Evolutionary conservation across 2,888 invertebrate genomes (phyloP), one percentile per base, ranked within the genome.

Genomic region (Drosophila colorata): DNA sequence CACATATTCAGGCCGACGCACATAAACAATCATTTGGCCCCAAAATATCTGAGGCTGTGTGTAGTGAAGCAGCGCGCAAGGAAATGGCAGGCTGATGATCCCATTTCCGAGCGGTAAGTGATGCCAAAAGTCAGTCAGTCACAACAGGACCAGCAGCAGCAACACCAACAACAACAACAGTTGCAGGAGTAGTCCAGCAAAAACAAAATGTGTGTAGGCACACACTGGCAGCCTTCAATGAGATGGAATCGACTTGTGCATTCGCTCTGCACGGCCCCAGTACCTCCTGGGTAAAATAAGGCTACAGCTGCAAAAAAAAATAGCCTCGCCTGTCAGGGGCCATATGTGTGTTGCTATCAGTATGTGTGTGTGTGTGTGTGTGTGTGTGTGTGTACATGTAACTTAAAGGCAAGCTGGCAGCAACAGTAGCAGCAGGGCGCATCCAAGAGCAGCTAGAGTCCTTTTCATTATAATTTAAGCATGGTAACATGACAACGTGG

Each of bases 91-190:
- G 90, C 90, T 90, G 90, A 90, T 90, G 90, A 90, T 90, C 90
- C 90, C 90, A 90, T 90, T 90, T 90, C 90, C 90, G 90, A 90
- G 82, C 82, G 88, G 90, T 90, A 90, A 90, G 90, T 90, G 90
- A 90, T 90, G 90, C 88, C 90, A 90, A 85, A 85, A 87, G 81
- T 87, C 80, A 82, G 78, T 82, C 81, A 78, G 73, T 70, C 65
- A 64, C 69, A 69, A 57, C 67, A 67, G 63, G 64, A 58, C 56
- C 46, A 63, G 55, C 44, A 65, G 8, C 44, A 59, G 13, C 41
- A 61, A 8, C 43, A 47, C 4, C 23, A 63, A 18, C 40, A 47
- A 46, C 41, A 56, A 55, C 53, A 51, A 51, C 52, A 48, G 23
- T 20, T 53, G 47, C 49, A 44, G 33, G 40, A 53, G 31, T 48